Conservation (phyloP, 2,797 vertebrate genomes). For the Thamnophis elegans region DNA sequence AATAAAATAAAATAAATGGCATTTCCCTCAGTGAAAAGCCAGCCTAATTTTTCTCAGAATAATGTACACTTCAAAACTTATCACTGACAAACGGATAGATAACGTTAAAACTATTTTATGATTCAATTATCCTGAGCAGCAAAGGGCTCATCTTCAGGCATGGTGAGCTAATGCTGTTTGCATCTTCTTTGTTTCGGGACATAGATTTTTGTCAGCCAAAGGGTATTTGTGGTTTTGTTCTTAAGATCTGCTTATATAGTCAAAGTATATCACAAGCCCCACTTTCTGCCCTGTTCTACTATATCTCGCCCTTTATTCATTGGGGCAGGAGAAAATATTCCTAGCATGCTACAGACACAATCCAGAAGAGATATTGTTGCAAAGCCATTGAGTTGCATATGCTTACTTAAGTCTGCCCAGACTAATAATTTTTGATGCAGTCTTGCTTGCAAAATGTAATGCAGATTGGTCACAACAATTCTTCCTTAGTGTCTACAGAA, state of each 20-base stretch:
- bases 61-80: conserved; percentile 68
- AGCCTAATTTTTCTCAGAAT: conserved; percentile 73
- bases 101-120: conserved; percentile 70
- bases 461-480: not conserved
- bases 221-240: conserved; percentile 17
- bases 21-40: conserved; percentile 71
- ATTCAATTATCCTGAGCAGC: conserved; percentile 61
- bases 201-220: conserved; percentile 45
- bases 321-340: not conserved
- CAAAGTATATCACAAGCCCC: not conserved
- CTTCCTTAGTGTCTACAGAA: not conserved
- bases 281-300: not conserved
- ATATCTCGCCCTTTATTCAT: not conserved
- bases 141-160: conserved; percentile 43
- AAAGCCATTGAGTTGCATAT: not conserved
- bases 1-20: conserved; percentile 44
- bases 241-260: conserved; percentile 14
- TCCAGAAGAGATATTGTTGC: not conserved
- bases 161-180: conserved; percentile 23
- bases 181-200: not conserved
- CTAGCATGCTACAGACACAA: not conserved
- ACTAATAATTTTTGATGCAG: not conserved
- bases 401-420: not conserved
- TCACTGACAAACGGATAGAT: conserved; percentile 64
- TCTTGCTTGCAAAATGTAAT: not conserved